Evolutionary conservation across 2,113 vertebrate species (phyloP).

Genomic region (Apus apus): DNA sequence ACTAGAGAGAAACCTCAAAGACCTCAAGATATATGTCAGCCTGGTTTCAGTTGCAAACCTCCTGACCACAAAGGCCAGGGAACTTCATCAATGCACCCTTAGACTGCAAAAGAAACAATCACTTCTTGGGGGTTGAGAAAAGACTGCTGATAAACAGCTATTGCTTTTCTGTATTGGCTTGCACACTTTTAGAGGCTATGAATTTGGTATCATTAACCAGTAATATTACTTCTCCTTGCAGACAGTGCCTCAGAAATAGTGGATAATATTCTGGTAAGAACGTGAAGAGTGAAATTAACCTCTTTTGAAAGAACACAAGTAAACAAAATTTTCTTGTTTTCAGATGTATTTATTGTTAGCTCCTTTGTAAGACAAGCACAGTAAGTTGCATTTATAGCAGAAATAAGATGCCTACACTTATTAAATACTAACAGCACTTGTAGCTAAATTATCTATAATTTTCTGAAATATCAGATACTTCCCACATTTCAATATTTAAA

Average conservation of each 20-base stretch:
- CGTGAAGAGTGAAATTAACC: not conserved
- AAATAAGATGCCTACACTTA: not conserved
- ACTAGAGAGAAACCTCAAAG: not conserved
- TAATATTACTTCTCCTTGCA: not conserved
- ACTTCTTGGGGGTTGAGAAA: not conserved
- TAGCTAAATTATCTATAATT: not conserved
- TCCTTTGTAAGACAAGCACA: not conserved
- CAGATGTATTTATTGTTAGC: conserved; percentile 1
- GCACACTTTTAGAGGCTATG: not conserved
- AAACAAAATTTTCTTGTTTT: not conserved
- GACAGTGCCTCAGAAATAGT: not conserved
- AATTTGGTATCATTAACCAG: not conserved
- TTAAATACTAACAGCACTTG: not conserved
- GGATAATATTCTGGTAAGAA: not conserved
- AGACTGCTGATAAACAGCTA: not conserved
- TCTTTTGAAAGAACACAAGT: not conserved
- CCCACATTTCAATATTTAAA: not conserved
- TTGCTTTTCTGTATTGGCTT: not conserved
- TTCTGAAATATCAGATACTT: conserved; percentile 50
- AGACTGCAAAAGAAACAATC: not conserved
- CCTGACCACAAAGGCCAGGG: not conserved
- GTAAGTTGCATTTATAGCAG: not conserved
- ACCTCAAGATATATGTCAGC: not conserved
- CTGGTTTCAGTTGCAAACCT: not conserved
- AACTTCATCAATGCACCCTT: not conserved